phyloP scores from a whole-genome alignment of 2,888 invertebrate species.

The Apodemia duryi region DNA sequence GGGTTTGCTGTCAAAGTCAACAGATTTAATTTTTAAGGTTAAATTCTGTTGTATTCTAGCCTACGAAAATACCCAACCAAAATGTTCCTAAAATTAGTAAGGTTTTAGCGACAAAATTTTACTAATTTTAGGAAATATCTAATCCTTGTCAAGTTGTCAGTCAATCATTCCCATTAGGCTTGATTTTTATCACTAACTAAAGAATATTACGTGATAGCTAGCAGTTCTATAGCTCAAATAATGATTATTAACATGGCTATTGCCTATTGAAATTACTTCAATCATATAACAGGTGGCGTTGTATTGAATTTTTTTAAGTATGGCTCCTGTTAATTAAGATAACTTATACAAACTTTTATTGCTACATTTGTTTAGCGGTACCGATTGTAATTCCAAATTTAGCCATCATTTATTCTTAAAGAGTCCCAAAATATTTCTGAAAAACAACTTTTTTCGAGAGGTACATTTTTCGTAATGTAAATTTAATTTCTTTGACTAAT shows the following conservation, averaged over 20 bases:
- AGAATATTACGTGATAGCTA: neutral
- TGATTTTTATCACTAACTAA: no score
- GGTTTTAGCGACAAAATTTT: no score
- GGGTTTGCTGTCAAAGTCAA: neutral
- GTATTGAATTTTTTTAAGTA: neutral
- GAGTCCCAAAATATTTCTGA: neutral
- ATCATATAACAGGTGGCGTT: neutral
- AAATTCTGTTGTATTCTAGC: no score
- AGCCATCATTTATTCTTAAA: neutral
- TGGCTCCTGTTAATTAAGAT: no score
- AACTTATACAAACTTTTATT: no score
- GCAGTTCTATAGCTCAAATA: neutral
- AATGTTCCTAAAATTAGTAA: no score
- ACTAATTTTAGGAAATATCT: no score
- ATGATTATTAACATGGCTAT: neutral
- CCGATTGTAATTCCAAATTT: neutral
- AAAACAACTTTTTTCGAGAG: neutral
- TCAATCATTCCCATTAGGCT: no score
- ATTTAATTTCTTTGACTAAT: neutral
- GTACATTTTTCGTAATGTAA: neutral
- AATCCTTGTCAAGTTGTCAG: no score
- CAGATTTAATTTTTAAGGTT: neutral
- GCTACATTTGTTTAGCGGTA: no score
- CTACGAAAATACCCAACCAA: no score
- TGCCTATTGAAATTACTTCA: neutral